Evolutionary conservation across 2,797 vertebrate species (phyloP), one percentile per base, ranked within the genome.

Genomic region (Lepus townsendii): DNA sequence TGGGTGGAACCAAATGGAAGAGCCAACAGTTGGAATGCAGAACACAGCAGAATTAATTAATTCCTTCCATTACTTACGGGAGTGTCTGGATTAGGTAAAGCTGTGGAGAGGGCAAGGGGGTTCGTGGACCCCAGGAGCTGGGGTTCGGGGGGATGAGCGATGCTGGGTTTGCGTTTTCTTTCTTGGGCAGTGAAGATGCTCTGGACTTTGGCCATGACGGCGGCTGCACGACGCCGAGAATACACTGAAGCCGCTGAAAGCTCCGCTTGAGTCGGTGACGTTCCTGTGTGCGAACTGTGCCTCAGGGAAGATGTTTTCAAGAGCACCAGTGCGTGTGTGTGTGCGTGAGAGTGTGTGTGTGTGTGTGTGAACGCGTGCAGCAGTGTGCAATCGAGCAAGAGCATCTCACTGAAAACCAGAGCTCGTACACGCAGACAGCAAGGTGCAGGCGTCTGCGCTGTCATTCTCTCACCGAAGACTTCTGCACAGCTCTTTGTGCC

Each of bases 301-400:
- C 14, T 63, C 14, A 24, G 20, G 78, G 82, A 75, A 78, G 17
- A 35, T 90, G 57, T 65, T 7, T 47, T 86, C 68, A 42, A 78
- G 90, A 52, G 17, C 27, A 83, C 73, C 24, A 78, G 24, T 7
- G 12, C 24, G 19, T 42, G 24, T 38, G 35, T 57, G 24, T 63
- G 5, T 8, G 42, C 9, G 42, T 42, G 42, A 7, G 42, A 1
- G 42, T 42, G 42, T 47, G 42, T 42, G 7, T 9, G 42, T 8
- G 7, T 42, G 42, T 9, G 42, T 42, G 42, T 42, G 42, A 42
- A 42, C 8, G 42, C 42, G 8, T 47, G 7, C 27, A 90, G 83
- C 54, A 62, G 54, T 95, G 22, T 54, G 24, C 73, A 50, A 76
- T 17, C 27, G 73, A 83, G 73, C 38, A 73, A 83, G 84, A 90